These are phyloP conservation scores for Kuschelorhynchus macadamiae DNA, from an alignment of 2,888 invertebrate species.

Conservation along the genomic window DNA sequence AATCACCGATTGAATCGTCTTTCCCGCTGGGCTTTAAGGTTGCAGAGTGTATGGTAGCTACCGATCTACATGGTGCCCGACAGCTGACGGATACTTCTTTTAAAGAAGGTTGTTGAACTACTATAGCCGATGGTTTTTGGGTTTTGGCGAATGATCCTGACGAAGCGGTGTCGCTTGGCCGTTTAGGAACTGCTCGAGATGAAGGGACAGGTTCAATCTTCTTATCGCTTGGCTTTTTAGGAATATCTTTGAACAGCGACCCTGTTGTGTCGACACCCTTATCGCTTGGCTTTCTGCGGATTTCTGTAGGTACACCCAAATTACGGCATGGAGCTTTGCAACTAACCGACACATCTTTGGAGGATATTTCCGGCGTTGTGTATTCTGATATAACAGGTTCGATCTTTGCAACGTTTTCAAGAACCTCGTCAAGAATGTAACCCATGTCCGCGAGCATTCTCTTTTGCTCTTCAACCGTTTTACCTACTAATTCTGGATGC, in stretches of 20 bases:
- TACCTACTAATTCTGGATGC: constrained; percentile 33
- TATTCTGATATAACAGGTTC: neutral
- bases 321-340: constrained; percentile 42
- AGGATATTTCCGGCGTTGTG: constrained; percentile 15
- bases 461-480: constrained; percentile 14
- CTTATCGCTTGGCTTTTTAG: neutral
- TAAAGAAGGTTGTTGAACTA: constrained; percentile 13
- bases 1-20: constrained; percentile 17
- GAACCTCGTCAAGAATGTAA: constrained; percentile 13
- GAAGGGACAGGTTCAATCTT: constrained; percentile 4
- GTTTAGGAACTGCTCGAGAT: constrained; percentile 20
- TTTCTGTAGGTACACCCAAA: constrained; percentile 2
- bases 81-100: constrained; percentile 21
- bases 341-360: constrained; percentile 32
- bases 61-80: constrained; percentile 31
- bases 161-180: neutral
- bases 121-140: neutral
- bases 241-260: too few species aligned
- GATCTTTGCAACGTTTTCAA: constrained; percentile 3
- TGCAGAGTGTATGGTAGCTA: constrained; percentile 15
- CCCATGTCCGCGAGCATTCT: constrained; percentile 9
- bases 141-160: too few species aligned
- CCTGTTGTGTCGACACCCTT: neutral
- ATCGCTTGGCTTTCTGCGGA: neutral
- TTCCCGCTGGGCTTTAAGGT: constrained; percentile 11